Conservation (phyloP, 2,113 vertebrate species). For the Pterocles gutturalis region DNA sequence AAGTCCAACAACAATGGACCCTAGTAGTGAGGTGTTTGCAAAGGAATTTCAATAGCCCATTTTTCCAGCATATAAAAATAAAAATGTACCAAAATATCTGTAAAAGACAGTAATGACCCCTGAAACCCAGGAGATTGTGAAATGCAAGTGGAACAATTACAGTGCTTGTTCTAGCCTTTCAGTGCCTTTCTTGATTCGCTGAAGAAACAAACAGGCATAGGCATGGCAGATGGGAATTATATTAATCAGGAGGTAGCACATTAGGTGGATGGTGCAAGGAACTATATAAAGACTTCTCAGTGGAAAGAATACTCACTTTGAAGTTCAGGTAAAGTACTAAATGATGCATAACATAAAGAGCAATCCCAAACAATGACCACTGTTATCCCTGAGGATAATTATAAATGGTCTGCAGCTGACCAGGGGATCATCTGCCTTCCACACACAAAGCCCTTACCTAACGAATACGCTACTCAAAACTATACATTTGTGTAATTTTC, state of each 20-base stretch:
- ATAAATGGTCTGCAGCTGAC: background rate
- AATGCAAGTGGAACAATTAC: background rate
- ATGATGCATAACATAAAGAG: background rate
- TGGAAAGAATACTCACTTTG: background rate
- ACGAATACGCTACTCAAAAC: background rate
- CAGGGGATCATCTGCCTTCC: background rate
- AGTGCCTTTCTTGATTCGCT: background rate
- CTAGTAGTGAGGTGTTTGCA: background rate
- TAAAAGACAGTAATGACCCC: background rate
- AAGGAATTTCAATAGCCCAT: background rate
- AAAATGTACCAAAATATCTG: background rate
- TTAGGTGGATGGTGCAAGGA: background rate
- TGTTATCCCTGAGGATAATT: background rate
- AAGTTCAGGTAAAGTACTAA: background rate
- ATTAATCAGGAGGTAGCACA: background rate
- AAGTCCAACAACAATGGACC: background rate
- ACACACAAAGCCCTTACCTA: background rate
- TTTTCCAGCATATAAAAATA: background rate
- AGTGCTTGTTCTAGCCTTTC: background rate
- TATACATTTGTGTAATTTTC: background rate
- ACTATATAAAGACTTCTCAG: background rate
- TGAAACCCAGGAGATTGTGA: background rate
- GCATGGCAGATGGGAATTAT: background rate
- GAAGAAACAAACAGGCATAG: background rate
- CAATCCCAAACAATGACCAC: background rate